Base-by-base conservation (phyloP, 2,888 invertebrate genomes). In the Drosophila niveifrons region DNA sequence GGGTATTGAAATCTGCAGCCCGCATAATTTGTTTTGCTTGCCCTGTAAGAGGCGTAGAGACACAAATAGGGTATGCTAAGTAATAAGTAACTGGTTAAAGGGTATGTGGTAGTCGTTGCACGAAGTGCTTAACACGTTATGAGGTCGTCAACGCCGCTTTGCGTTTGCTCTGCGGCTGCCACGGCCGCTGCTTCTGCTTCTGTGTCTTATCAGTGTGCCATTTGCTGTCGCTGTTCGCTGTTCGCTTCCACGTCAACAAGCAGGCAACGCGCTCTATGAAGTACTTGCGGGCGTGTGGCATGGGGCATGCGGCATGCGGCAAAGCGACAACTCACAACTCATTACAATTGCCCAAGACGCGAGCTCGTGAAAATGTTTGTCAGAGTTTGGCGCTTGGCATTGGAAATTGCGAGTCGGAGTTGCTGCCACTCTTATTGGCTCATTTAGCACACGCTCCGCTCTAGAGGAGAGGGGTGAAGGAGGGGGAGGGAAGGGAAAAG, bases 191-290 rank as follows among this genome's bases (percentile, higher is more conserved):
- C 34, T n/a, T n/a, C n/a, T 36, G 36, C 31, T 53, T 55, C 41
- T 15, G 55, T 47, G 56, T 67, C 63, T 63, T 73, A 75, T 73
- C 75, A 73, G 74, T 46, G 36, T 39, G 53, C 36, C 34, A 58
- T 73, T 73, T 73, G 78, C 56, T 50, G 61, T 72, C 55, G 73
- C 43, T 55, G 43, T n/a, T 3, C 18, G 44, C 44, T 72, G 72
- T 73, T 18, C 44, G 72, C 74, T 78, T 78, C 68, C 78, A 73
- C 78, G 50, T 64, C 78, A 73, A 64, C 51, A 50, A 61, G 53
- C 75, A 64, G 39, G 7, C 23, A 4, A 6, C 23, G 23, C 13
- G 47, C 36, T 55, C 55, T 62, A 53, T 17, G 46, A 17, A 18
- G 46, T 55, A 44, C 41, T 44, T 57, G 57, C 11, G 57, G 57